phyloP scores from a whole-genome alignment of 2,888 invertebrate species.

The Siphonodentalium dalli region DNA sequence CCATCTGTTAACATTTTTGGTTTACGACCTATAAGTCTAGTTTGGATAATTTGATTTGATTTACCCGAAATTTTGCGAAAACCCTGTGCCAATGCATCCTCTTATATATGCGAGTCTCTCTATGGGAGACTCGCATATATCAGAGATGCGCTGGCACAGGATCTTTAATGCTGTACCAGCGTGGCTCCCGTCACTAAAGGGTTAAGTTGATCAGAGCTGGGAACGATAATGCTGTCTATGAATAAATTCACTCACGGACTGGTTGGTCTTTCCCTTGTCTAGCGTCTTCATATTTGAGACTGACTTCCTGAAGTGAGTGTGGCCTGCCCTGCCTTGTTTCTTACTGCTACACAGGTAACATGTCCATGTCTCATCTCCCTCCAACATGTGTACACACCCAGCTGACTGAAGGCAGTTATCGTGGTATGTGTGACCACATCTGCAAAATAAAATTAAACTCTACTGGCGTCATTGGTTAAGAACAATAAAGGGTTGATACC shows the following conservation, averaged over 20 bases:
- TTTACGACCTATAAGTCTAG: too few relatives aligned
- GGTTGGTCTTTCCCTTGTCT: slow-evolving; percentile 31
- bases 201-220: too few relatives aligned
- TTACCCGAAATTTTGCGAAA: too few relatives aligned
- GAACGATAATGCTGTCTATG: too few relatives aligned
- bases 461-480: not conserved
- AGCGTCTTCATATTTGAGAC: slow-evolving; percentile 38
- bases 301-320: slow-evolving; percentile 49
- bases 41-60: too few relatives aligned
- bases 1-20: too few relatives aligned
- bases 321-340: slow-evolving; percentile 46
- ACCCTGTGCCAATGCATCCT: too few relatives aligned
- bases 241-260: too few relatives aligned
- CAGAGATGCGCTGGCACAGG: not conserved
- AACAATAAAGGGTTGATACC: not conserved
- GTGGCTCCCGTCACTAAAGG: too few relatives aligned
- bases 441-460: slow-evolving; percentile 22
- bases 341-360: slow-evolving; percentile 58
- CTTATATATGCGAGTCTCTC: too few relatives aligned
- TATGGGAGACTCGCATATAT: too few relatives aligned
- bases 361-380: slow-evolving; percentile 55
- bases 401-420: slow-evolving; percentile 52
- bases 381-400: slow-evolving; percentile 49
- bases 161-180: not conserved
- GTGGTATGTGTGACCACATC: slow-evolving; percentile 64